Base-by-base conservation (phyloP, 2,113 vertebrate species). In the Leucoraja erinaceus region DNA sequence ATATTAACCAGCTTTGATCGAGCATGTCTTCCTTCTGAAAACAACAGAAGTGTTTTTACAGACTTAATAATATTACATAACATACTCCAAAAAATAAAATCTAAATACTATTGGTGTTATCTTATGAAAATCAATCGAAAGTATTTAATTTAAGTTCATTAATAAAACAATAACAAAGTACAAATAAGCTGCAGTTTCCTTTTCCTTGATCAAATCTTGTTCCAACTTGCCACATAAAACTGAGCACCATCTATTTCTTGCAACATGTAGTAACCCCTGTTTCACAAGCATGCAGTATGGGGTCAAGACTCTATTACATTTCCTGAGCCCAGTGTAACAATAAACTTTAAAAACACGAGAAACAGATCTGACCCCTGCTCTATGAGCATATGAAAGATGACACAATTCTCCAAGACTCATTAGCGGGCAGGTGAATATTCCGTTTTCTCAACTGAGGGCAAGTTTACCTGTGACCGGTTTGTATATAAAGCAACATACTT, bases 311-410 rank as follows among this genome's bases (percentile, higher is more conserved):
- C 90, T 91, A 72, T 91, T 54, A 74, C 54, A 91, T 72, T 91
- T 91, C 90, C 90, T 91, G 63, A 91, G 63, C 90, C 90, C 90
- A 91, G 90, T 91, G 90, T 91, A 91, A 90, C 88, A 90, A 91
- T 72, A 91, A 91, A 91, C 33, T 91, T 70, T 91, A 72, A 91
- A 91, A 91, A 91, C 66, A 91, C 38, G 63, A 72, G 70, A 91
- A 91, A 74, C 90, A 91, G 90, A 91, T 91, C 90, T 74, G 90
- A 91, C 90, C 90, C 88, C 90, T 20, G 33, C 9, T 72, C 28
- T 72, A n/a, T n/a, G 68, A 91, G 22, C 54, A 33, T 54, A 91
- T 91, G 90, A 91, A 68, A 47, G 66, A 91, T 91, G 90, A 91
- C 33, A 38, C 22, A 91, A 54, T 72, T 72, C 72, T 91, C 90